Percentiles rank a stretch among this genome's conserved stretches.
phyloP scores from a whole-genome alignment of 2,888 invertebrate species.

The Syrphus vitripennis region DNA sequence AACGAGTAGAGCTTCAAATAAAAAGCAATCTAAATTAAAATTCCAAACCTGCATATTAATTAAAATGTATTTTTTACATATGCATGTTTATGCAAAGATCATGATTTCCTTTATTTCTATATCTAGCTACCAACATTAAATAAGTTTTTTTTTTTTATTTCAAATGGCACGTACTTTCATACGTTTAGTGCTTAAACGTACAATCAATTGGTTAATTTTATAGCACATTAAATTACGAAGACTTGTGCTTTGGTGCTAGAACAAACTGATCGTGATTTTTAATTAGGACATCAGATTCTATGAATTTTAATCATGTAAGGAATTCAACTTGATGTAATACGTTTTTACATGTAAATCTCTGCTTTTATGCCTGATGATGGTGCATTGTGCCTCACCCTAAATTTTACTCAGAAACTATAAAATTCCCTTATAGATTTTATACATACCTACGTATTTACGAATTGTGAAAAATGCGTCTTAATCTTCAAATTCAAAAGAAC shows the following conservation, averaged over 20 bases:
- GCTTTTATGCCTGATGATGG: too few species aligned
- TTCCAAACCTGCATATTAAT: not conserved
- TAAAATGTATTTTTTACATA: not conserved
- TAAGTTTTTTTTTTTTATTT: not conserved
- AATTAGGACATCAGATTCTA: not conserved
- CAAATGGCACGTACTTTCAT: not conserved
- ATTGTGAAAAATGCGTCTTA: not conserved
- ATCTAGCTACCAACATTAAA: too few species aligned
- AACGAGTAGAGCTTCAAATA: too few species aligned
- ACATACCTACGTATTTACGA: too few species aligned
- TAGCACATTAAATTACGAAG: not conserved
- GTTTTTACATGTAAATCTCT: not conserved
- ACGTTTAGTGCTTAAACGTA: too few species aligned
- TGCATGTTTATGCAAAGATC: too few species aligned
- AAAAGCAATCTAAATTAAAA: too few species aligned
- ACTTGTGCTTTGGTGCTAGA: not conserved
- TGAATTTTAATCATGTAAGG: not conserved
- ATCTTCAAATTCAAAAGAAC: not conserved
- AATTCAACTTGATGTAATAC: too few species aligned
- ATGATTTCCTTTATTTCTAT: too few species aligned
- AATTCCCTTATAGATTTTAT: not conserved
- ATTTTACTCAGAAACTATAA: not conserved
- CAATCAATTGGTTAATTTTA: not conserved
- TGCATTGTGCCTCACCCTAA: not conserved
- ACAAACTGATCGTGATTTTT: not conserved